Conservation (phyloP, 2,888 invertebrate genomes). For the Ectobius pallidus region DNA sequence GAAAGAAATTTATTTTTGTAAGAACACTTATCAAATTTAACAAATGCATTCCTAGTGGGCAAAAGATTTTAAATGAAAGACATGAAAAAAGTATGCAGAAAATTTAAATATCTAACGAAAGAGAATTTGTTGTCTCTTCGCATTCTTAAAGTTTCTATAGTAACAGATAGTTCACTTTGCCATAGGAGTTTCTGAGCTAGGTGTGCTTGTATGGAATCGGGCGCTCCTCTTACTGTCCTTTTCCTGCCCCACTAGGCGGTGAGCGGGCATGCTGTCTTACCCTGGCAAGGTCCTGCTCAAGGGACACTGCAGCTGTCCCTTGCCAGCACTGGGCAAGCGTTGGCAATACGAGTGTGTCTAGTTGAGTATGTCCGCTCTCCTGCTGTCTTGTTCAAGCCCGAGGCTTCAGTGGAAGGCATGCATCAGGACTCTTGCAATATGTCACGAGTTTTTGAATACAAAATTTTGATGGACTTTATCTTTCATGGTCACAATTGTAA, state of each 20-base stretch:
- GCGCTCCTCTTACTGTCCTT: neutral
- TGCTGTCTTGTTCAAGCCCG: slow-evolving; percentile 8
- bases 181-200: slow-evolving; percentile 42
- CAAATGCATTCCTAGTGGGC: slow-evolving; percentile 48
- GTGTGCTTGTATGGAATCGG: slow-evolving; percentile 28
- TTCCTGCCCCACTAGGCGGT: neutral
- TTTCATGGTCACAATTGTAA: slow-evolving; percentile 47
- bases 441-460: slow-evolving; percentile 46
- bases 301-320: neutral
- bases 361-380: no score
- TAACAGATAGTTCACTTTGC: slow-evolving; percentile 45
- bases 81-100: slow-evolving; percentile 44
- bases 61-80: slow-evolving; percentile 46
- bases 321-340: neutral
- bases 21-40: slow-evolving; percentile 48
- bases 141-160: slow-evolving; percentile 45
- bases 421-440: slow-evolving; percentile 44
- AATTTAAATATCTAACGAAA: slow-evolving; percentile 44
- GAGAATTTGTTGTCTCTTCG: slow-evolving; percentile 45
- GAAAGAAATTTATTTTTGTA: slow-evolving; percentile 48
- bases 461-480: slow-evolving; percentile 47
- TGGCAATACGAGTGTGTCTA: no score
- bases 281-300: neutral
- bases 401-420: slow-evolving; percentile 39
- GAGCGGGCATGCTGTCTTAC: neutral